phyloP scores from a whole-genome alignment of 2,888 invertebrate species.

The Rhimphoctona megacephalus region DNA sequence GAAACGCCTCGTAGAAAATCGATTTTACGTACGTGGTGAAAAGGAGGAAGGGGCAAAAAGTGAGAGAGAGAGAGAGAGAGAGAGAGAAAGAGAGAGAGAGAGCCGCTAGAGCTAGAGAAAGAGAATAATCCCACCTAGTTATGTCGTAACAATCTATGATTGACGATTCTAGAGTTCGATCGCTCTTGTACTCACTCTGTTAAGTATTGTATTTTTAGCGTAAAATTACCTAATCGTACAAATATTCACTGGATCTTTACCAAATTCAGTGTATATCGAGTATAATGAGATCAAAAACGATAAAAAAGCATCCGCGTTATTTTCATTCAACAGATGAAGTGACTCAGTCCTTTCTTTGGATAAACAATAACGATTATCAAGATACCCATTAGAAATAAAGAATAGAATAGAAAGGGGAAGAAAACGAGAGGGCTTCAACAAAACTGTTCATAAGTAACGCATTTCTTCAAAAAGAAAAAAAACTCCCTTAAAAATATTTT shows the following conservation, averaged over 20 bases:
- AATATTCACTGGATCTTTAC: not conserved
- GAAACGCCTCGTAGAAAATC: conserved; percentile 59
- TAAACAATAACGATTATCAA: too few relatives aligned
- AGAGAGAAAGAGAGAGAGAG: not conserved
- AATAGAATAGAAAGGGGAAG: too few relatives aligned
- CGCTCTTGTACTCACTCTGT: not conserved
- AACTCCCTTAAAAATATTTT: not conserved
- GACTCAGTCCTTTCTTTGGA: not conserved
- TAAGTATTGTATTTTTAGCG: conserved; percentile 24
- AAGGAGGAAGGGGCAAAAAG: conserved; percentile 1
- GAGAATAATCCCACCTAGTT: conserved; percentile 30
- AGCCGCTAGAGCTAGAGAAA: not conserved
- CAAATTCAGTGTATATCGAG: not conserved
- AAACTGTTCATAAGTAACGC: not conserved
- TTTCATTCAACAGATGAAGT: not conserved
- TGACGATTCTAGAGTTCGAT: conserved; percentile 48
- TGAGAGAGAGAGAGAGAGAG: not conserved
- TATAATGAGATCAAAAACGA: not conserved
- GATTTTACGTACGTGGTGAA: conserved; percentile 44
- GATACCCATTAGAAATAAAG: too few relatives aligned
- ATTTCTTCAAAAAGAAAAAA: not conserved
- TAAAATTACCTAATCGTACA: conserved; percentile 19
- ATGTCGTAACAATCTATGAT: conserved; percentile 48
- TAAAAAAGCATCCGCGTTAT: not conserved
- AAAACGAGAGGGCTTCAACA: not conserved